Evolutionary conservation across 2,797 vertebrate species (phyloP), one percentile per base, ranked within the genome.

Genomic region (Melanotaenia trifasciata): DNA sequence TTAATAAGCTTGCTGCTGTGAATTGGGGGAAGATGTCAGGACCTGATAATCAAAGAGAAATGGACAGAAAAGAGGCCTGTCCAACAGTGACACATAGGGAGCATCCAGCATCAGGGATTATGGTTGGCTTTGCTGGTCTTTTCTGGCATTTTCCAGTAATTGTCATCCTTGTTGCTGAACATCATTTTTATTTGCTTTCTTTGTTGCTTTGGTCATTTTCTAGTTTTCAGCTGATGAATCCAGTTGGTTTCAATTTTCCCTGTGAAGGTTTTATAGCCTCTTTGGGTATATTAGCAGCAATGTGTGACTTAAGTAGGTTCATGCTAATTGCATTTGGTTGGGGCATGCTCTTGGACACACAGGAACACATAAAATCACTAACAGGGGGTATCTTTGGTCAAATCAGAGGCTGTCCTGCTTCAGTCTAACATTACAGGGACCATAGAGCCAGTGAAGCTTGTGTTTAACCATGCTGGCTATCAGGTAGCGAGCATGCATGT

Each of bases 321-420:
- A 76, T 66, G 67, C 73, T 85, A 82, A 92, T 89, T 85, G 75
- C 73, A 58, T 86, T 84, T 69, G 74, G 74, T 76, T 1, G 62
- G 66, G 75, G 70, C 16, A 36, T 83, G 67, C 58, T 71, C 74
- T 70, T 64, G 70, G 84, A 80, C 59, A 79, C 64, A 74, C 50
- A 63, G 50, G 58, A 59, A 14, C 66, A 63, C 61, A 74, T 78
- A 80, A 56, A 56, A 57, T 40, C 66, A 64, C 71, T 50, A 3
- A 68, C 20, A 58, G 66, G 70, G 45, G 28, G 67, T 53, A 79
- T 74, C 67, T 72, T 53, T 80, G 74, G 76, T 85, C 74, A 64
- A 56, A 80, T 77, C 81, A 87, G 78, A 85, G 79, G 76, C 74
- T 80, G 70, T 69, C 63, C 35, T 45, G 51, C 74, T 76, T 79